Percentiles rank a stretch among this genome's conserved stretches.
phyloP scores from a whole-genome alignment of 2,113 vertebrate species.

The Trematocara nigrifrons region DNA sequence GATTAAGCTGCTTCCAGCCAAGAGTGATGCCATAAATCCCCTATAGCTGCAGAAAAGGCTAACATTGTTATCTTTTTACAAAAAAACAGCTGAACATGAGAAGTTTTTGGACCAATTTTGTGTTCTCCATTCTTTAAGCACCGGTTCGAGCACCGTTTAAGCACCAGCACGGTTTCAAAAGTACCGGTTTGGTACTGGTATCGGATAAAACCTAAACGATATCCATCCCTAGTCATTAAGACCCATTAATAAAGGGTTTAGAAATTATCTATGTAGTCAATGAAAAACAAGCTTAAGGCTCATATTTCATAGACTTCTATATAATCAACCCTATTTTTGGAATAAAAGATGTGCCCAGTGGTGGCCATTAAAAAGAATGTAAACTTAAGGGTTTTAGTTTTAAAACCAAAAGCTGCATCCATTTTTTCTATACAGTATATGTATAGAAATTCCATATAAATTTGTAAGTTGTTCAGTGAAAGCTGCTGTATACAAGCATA shows the following conservation, averaged over 20 bases:
- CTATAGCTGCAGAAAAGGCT: too few species aligned
- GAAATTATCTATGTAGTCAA: neutral
- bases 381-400: neutral
- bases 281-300: neutral
- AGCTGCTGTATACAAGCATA: neutral
- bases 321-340: neutral
- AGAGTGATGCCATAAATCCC: too few species aligned
- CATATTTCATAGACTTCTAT: neutral
- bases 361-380: neutral
- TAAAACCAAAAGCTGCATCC: neutral
- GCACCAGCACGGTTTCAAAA: too few species aligned
- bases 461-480: neutral
- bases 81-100: too few species aligned
- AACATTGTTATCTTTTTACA: too few species aligned
- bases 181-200: too few species aligned
- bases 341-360: neutral
- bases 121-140: too few species aligned
- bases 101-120: too few species aligned
- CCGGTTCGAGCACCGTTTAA: too few species aligned
- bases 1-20: too few species aligned
- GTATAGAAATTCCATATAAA: neutral
- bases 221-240: neutral
- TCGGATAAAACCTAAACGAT: too few species aligned
- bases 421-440: neutral
- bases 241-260: neutral